Base-by-base conservation (phyloP, 1,140 invertebrate genomes). In the Parapsyche elsis region DNA sequence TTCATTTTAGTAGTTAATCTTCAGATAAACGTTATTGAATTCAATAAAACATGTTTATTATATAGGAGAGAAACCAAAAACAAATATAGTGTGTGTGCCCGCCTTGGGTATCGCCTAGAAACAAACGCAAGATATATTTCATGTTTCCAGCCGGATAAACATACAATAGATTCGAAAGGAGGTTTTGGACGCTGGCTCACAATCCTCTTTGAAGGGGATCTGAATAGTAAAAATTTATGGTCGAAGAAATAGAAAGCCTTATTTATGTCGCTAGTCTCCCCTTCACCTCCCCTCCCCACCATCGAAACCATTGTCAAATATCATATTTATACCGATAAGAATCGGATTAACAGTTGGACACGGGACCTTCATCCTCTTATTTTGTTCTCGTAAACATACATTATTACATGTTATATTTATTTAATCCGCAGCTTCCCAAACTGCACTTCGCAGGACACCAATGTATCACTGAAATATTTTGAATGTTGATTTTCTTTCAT, bases 181-280 rank as follows among this genome's bases (percentile, higher is more conserved):
- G 78, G 81, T 46, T 49, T 64, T 21, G 73, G 67, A 67, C 53
- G 44, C 44, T 49, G 77, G 21, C 71, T 82, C 71, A 64, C 74
- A 77, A 83, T 83, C 81, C 80, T 71, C 77, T 81, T 79, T 81
- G 81, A 83, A 81, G 76, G 81, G 81, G 81, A 83, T 83, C 80
- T 76, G 80, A 81, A 81, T 81, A 81, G 80, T 81, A 78, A 73
- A 78, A 81, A 81, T 81, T 81, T 81, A 81, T 81, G 53, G 80
- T 64, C 80, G 76, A 67, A 75, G 71, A 82, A 82, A 83, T 76
- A 76, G 81, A 83, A 81, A 83, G 67, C 73, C 79, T 81, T 78
- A 81, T 82, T 78, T 81, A 78, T 83, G 71, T 61, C 71, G 30
- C 23, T 19, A 14, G 30, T 74, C 30, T 75, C 9, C 53, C 46